These are phyloP conservation scores for Propithecus perrieri DNA, from an alignment of 2,797 vertebrate species.

Conservation along the genomic window DNA sequence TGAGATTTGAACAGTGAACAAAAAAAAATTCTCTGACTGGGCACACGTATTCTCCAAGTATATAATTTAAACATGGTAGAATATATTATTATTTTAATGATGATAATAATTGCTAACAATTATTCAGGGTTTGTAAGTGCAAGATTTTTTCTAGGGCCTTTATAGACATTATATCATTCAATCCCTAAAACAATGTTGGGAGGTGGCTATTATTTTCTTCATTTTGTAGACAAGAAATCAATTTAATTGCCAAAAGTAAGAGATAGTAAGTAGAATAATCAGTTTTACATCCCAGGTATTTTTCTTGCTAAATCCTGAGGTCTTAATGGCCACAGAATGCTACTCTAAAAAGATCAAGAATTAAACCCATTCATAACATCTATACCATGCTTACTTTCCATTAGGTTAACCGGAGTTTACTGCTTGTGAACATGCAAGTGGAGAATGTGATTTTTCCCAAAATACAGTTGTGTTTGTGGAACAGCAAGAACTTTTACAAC, in stretches of 20 bases:
- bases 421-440: rapidly evolving
- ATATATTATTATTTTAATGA: not conserved
- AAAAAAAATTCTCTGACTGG: not conserved
- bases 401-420: not conserved
- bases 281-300: too few relatives aligned
- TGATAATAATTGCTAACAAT: not conserved
- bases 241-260: not conserved
- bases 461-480: not conserved
- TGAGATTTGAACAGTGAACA: not conserved
- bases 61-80: not conserved
- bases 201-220: not conserved
- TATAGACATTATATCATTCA: not conserved
- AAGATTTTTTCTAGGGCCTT: not conserved
- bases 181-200: not conserved
- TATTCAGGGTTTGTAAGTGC: not conserved
- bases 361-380: not conserved
- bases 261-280: not conserved
- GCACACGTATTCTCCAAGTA: not conserved
- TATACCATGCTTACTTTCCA: not conserved
- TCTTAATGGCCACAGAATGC: not conserved
- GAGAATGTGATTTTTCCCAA: not conserved
- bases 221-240: not conserved
- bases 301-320: not conserved
- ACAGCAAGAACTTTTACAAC: not conserved
- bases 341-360: not conserved